Conservation (phyloP, 2,797 vertebrate species). For the Tympanoctomys barrerae region DNA sequence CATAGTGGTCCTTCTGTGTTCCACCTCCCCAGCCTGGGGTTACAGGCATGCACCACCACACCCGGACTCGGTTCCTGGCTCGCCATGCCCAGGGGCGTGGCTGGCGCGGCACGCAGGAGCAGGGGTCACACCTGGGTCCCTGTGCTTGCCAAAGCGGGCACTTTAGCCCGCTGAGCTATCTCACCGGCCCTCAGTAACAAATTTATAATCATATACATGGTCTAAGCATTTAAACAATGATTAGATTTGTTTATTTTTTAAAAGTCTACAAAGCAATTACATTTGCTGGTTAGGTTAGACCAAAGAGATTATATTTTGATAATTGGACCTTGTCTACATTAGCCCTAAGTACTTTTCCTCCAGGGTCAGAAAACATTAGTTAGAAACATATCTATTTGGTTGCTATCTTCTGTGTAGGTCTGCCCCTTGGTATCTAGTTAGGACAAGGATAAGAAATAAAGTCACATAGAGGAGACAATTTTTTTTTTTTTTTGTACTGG, state of each 20-base stretch:
- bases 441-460: not conserved
- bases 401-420: not conserved
- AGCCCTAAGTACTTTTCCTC: not conserved
- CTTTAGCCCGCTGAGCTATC: too few relatives aligned
- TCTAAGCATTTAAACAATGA: not conserved
- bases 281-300: slow-evolving; percentile 36
- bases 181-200: not conserved
- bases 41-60: too few relatives aligned
- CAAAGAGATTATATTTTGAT: not conserved
- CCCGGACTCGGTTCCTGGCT: too few relatives aligned
- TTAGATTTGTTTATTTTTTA: not conserved
- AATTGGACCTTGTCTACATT: not conserved
- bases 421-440: slow-evolving; percentile 45
- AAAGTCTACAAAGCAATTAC: not conserved
- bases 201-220: slow-evolving; percentile 4
- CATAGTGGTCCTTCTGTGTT: too few relatives aligned
- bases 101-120: too few relatives aligned
- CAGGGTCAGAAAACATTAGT: not conserved
- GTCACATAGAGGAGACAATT: not conserved
- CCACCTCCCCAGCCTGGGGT: too few relatives aligned
- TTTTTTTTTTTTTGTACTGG: not conserved
- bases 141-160: too few relatives aligned
- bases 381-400: not conserved
- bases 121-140: too few relatives aligned
- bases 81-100: too few relatives aligned